Evolutionary conservation across 35 echinoderm and acorn worm genomes (phyloP).

Genomic region (Anneissia japonica): DNA sequence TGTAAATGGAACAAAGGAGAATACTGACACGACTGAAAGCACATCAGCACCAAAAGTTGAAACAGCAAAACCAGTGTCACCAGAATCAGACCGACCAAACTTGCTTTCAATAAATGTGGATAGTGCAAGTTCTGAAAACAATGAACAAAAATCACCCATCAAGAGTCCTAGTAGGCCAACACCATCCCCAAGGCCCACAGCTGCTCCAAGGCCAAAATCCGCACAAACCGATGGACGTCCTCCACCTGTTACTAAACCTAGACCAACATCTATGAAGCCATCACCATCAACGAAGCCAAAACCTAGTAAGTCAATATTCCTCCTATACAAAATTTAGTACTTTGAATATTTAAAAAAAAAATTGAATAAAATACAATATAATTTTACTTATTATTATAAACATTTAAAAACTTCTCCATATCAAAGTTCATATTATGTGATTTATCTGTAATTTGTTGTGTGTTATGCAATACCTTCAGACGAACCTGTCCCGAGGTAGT

Average conservation of each 20-base stretch:
- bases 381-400: too few relatives aligned
- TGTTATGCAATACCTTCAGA: too few relatives aligned
- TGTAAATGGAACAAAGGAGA: background rate
- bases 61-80: background rate
- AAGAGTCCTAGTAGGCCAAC: background rate
- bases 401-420: too few relatives aligned
- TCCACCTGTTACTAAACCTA: background rate
- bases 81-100: background rate
- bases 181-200: background rate
- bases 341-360: too few relatives aligned
- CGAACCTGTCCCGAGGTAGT: too few relatives aligned
- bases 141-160: background rate
- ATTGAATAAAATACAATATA: too few relatives aligned
- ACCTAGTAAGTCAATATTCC: background rate
- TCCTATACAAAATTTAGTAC: too few relatives aligned
- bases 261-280: background rate
- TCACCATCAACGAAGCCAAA: background rate
- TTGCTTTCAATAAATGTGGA: background rate
- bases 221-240: background rate
- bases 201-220: background rate
- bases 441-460: too few relatives aligned
- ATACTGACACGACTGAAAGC: too few relatives aligned
- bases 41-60: background rate
- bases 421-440: too few relatives aligned
- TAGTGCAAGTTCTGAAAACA: background rate